phyloP scores from a whole-genome alignment of 2,113 vertebrate genomes.

The Eulemur rufifrons region DNA sequence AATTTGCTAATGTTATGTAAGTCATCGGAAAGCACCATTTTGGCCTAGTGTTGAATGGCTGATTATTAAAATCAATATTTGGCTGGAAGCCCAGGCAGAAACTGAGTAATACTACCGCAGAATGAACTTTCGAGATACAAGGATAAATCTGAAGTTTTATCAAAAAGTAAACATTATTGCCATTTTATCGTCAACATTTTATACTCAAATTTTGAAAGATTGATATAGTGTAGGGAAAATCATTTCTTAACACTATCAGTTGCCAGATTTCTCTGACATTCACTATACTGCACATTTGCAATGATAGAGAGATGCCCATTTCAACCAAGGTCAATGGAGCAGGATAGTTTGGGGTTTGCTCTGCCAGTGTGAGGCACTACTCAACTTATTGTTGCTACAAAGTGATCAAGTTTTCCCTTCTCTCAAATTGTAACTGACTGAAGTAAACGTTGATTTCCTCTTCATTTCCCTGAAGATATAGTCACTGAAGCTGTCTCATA shows the following conservation, averaged over 20 bases:
- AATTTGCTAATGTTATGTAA: neutral
- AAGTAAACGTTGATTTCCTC: neutral
- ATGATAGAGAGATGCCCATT: neutral
- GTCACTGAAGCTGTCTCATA: neutral
- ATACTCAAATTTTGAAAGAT: neutral
- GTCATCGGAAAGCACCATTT: neutral
- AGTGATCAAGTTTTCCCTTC: neutral
- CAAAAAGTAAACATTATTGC: conserved; percentile 31
- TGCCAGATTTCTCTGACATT: neutral
- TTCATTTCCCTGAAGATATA: neutral
- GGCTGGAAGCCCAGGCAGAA: neutral
- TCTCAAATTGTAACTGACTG: neutral
- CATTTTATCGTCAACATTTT: conserved; percentile 30
- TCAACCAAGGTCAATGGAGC: neutral
- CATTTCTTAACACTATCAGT: neutral
- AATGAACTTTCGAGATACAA: neutral
- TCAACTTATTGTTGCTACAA: no score
- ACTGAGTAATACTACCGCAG: neutral
- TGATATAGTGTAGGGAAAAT: neutral
- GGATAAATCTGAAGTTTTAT: neutral
- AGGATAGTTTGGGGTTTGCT: neutral
- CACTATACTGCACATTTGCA: neutral
- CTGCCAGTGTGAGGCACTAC: neutral
- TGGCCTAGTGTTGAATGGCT: neutral
- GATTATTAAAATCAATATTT: conserved; percentile 2